Evolutionary conservation across 2,888 invertebrate species (phyloP).

Genomic region (Zygaena filipendulae): DNA sequence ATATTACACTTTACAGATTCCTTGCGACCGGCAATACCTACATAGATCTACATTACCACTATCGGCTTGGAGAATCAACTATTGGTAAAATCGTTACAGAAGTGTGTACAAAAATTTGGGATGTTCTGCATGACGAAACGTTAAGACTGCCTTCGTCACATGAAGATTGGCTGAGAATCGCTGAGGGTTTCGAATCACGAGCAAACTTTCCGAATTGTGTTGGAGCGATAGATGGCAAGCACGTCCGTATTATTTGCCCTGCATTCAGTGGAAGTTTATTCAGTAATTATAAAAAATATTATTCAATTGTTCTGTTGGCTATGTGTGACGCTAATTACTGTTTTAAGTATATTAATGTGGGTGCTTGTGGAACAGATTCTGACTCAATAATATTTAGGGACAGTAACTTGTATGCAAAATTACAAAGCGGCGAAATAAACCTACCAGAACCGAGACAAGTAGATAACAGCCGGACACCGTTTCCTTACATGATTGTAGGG

Average conservation of each 20-base stretch:
- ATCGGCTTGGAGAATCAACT: conserved; percentile 15
- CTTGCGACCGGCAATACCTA: conserved; percentile 12
- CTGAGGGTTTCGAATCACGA: conserved; percentile 13
- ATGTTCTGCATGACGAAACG: conserved; percentile 16
- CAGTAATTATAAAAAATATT: conserved; percentile 23
- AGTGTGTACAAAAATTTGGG: conserved; percentile 15
- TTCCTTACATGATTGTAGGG: conserved; percentile 19
- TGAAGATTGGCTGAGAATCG: conserved; percentile 15
- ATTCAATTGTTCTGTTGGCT: conserved; percentile 23
- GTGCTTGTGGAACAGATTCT: conserved; percentile 21
- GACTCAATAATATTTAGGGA: conserved; percentile 20
- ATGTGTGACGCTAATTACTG: conserved; percentile 23
- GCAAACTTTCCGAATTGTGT: conserved; percentile 17
- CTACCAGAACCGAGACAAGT: conserved; percentile 18
- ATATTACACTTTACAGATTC: conserved; percentile 17
- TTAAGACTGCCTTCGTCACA: conserved; percentile 12
- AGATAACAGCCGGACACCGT: conserved; percentile 20
- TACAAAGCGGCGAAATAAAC: conserved; percentile 18
- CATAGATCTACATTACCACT: conserved; percentile 13
- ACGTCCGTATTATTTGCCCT: conserved; percentile 12
- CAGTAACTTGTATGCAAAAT: conserved; percentile 15
- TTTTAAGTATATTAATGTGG: conserved; percentile 22
- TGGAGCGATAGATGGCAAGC: conserved; percentile 15
- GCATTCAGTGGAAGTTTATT: conserved; percentile 13
- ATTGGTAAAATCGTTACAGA: conserved; percentile 18